phyloP scores from a whole-genome alignment of 2,888 invertebrate species.

The Orchestes rusci region DNA sequence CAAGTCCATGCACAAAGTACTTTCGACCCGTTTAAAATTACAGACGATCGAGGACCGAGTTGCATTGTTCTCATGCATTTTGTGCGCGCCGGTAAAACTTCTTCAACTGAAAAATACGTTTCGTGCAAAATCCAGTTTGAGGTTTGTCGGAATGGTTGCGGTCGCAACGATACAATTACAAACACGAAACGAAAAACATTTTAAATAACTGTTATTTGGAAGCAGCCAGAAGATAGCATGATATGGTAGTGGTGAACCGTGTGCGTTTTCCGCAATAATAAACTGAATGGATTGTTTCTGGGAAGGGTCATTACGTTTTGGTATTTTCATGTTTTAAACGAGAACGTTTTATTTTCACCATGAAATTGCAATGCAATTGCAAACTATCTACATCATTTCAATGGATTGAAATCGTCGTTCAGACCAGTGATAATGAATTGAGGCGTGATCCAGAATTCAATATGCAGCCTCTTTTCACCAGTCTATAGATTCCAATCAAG shows the following conservation, averaged over 20 bases:
- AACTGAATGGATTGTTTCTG: constrained; percentile 16
- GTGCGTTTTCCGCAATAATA: constrained; percentile 13
- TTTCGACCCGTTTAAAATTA: constrained; percentile 13
- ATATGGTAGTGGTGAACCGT: constrained; percentile 16
- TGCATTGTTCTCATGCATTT: constrained; percentile 22
- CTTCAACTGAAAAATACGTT: constrained; percentile 18
- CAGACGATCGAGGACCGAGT: no score
- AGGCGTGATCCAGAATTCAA: no score
- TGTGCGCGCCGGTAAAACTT: constrained; percentile 14
- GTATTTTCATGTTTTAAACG: no score
- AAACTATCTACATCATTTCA: no score
- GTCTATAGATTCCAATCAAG: no score
- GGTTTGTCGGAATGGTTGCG: constrained; percentile 18
- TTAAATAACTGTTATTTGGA: constrained; percentile 24
- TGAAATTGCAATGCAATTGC: no score
- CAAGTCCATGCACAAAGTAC: no score
- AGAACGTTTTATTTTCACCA: no score
- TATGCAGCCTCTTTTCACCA: no score
- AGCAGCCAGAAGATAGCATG: constrained; percentile 22
- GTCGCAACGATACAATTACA: constrained; percentile 19
- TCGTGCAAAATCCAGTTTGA: constrained; percentile 23
- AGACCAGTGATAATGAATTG: no score
- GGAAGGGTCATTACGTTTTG: not conserved
- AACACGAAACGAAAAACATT: constrained; percentile 24
- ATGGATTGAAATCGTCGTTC: no score